Conservation (phyloP, 2,113 vertebrate genomes). For the Macroglossus sobrinus region DNA sequence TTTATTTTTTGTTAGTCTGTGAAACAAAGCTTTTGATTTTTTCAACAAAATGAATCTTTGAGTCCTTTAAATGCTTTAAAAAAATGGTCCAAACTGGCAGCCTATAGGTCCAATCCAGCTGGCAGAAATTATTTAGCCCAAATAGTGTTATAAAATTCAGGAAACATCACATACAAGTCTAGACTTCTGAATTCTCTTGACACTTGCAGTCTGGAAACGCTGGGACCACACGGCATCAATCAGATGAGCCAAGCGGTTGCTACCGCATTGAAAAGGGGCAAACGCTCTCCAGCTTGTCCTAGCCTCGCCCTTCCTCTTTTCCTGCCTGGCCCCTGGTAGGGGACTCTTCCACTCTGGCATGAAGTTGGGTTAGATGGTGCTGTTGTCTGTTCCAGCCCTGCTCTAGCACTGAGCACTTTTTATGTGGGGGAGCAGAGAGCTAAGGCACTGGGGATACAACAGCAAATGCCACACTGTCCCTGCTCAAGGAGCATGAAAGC, state of each 20-base stretch:
- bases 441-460: background rate
- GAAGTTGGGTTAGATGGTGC: background rate
- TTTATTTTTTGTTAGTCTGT: background rate
- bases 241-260: background rate
- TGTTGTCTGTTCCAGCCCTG: background rate
- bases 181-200: background rate
- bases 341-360: background rate
- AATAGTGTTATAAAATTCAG: background rate
- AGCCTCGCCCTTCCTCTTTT: background rate
- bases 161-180: slow-evolving; percentile 15
- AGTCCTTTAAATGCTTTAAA: slow-evolving; percentile 8
- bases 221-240: background rate
- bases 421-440: background rate
- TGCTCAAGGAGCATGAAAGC: background rate
- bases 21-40: background rate
- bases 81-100: background rate
- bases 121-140: background rate
- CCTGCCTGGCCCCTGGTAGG: background rate
- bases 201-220: background rate
- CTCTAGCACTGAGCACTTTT: background rate
- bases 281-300: background rate
- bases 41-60: slow-evolving; percentile 32
- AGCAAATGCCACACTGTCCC: background rate
- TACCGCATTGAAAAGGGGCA: background rate
- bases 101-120: background rate